Evolutionary conservation across 2,113 vertebrate species (phyloP), one percentile per base, ranked within the genome.

Genomic region (Anoplopoma fimbria): DNA sequence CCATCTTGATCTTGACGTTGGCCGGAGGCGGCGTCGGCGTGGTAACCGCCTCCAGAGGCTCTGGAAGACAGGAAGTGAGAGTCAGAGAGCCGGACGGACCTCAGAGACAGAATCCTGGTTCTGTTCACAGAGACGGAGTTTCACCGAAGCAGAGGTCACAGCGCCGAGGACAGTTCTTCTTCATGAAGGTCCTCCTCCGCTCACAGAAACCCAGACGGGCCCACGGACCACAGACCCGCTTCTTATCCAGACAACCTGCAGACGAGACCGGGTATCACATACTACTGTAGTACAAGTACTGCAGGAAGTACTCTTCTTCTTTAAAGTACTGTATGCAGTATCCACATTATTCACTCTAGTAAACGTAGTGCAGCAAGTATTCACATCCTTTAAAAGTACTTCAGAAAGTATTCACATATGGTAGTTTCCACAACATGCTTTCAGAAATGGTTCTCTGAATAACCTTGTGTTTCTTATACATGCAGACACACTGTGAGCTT

Each of bases 91-190:
- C 27, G 27, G 19, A 57, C 17, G n/a, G 31, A 38, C 6, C 13
- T 68, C 74, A 69, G 73, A 27, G 25, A 9, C 36, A 72, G 12
- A 3, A 45, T 57, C 40, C 0, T 4, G n/a, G 2, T 25, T 27
- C 40, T 13, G 10, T 42, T 9, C n/a, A n/a, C 34, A 25, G 65
- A 23, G 40, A 47, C 45, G 45, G 13, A 47, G 25, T 15, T 4
- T 36, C 81, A 96, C 95, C 95, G 0, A 87, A 94, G 84, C 96
- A 96, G 81, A 95, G 85, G 79, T 95, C 90, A 58, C 96, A 96
- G 58, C 94, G 93, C 47, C 79, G 90, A 69, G 96, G 95, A 86
- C 96, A 96, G 87, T 96, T 92, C 77, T 93, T 95, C 75, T 90
- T 95, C 95, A 96, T 96, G 88, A 96, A 95, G 13, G 73, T 92